These are phyloP conservation scores for Anolis apletophallus DNA, from an alignment of 2,797 vertebrate species.

Conservation along the genomic window DNA sequence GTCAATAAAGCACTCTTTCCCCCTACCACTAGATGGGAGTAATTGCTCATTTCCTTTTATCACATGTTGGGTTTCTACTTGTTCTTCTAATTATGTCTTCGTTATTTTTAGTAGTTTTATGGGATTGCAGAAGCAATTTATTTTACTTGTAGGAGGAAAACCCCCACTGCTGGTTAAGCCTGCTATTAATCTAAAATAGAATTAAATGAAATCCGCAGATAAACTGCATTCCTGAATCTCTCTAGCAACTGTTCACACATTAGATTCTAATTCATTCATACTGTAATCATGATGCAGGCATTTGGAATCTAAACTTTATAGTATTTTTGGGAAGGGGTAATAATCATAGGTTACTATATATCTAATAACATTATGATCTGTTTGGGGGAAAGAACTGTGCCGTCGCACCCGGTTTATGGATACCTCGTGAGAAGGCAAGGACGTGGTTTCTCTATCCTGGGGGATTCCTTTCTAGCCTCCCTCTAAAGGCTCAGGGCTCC, in stretches of 20 bases:
- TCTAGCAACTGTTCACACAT: slow-evolving; percentile 9
- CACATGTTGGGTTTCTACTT: neutral
- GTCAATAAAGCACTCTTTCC: neutral
- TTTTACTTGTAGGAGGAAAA: slow-evolving; percentile 3
- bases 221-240: neutral
- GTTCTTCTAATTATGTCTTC: neutral
- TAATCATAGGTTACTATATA: slow-evolving; percentile 93
- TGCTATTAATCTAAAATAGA: slow-evolving; percentile 7
- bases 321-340: slow-evolving; percentile 76
- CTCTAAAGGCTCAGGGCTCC: no score
- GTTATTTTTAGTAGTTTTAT: neutral
- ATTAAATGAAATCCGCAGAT: neutral
- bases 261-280: slow-evolving; percentile 68
- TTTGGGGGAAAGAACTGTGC: slow-evolving; percentile 55
- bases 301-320: slow-evolving; percentile 91
- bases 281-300: slow-evolving; percentile 86
- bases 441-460: no score
- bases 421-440: no score
- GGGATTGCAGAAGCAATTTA: neutral
- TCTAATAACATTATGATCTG: slow-evolving; percentile 74
- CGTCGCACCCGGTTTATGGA: no score
- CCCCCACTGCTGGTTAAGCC: neutral
- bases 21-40: slow-evolving; percentile 48
- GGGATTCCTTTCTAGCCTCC: no score
- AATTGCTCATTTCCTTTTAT: slow-evolving; percentile 5